phyloP scores from a whole-genome alignment of 2,888 invertebrate genomes.

The Julus scanicus region DNA sequence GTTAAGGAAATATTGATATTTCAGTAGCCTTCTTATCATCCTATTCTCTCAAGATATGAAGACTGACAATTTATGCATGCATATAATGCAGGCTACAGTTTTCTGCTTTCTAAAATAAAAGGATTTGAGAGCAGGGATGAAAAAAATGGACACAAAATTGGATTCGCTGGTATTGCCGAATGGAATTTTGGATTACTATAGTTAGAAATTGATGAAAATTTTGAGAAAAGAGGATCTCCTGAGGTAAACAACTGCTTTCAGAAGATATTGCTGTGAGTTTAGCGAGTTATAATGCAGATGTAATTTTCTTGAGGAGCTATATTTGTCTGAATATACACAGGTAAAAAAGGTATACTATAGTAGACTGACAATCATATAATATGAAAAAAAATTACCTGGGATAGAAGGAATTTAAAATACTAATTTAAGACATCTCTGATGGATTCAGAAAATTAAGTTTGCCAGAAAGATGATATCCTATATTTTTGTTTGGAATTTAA shows the following conservation, averaged over 20 bases:
- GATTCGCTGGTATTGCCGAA: background rate
- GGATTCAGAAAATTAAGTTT: no score
- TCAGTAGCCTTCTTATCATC: background rate
- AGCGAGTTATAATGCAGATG: background rate
- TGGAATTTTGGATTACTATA: background rate
- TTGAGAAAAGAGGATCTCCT: background rate
- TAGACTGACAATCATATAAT: no score
- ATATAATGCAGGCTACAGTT: background rate
- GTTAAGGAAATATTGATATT: constrained; percentile 31
- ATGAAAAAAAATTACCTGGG: no score
- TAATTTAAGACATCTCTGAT: no score
- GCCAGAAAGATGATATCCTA: no score
- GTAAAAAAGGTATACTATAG: background rate
- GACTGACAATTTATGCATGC: background rate
- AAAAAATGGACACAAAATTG: no score
- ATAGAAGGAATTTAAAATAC: no score
- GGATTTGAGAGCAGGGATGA: background rate
- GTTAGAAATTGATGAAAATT: background rate
- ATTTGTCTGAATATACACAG: background rate
- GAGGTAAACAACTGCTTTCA: background rate
- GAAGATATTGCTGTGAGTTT: background rate
- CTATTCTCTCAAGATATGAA: background rate
- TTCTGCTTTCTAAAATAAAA: background rate
- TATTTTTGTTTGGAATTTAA: no score
- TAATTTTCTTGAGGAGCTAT: background rate